Evolutionary conservation across 2,888 invertebrate species (phyloP).

Genomic region (Conus canariensis): DNA sequence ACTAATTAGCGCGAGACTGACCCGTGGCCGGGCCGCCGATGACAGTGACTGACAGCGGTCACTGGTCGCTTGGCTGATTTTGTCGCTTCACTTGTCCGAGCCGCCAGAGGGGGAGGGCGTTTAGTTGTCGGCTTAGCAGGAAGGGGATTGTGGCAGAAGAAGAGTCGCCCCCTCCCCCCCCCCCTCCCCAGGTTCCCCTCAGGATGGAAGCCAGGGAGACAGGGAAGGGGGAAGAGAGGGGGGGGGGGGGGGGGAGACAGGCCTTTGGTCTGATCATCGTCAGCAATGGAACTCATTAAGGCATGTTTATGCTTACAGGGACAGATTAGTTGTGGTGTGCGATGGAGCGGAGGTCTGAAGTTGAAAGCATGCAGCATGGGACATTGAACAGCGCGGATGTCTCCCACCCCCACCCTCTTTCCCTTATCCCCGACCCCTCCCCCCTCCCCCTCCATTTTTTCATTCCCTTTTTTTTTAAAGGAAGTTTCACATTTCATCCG

Average conservation of each 20-base stretch:
- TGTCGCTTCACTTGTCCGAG: conserved; percentile 28
- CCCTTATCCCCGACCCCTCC: background rate
- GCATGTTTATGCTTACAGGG: conserved; percentile 16
- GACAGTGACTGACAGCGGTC: conserved; percentile 38
- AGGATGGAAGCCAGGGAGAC: background rate
- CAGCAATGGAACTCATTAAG: conserved; percentile 30
- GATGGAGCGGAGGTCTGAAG: conserved; percentile 16
- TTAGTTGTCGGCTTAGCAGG: conserved; percentile 28
- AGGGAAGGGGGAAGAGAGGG: background rate
- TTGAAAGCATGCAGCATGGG: conserved; percentile 22
- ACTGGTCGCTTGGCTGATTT: conserved; percentile 17
- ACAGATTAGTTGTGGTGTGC: conserved; percentile 14
- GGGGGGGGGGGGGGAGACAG: background rate
- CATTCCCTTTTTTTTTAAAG: background rate
- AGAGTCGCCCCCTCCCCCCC: background rate
- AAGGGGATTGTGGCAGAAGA: background rate
- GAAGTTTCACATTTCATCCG: conserved; percentile 16
- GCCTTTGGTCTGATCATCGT: conserved; percentile 1
- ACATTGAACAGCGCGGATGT: background rate
- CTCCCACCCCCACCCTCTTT: background rate
- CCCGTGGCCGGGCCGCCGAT: conserved; percentile 33
- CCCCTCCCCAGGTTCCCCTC: background rate
- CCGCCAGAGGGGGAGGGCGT: conserved; percentile 2
- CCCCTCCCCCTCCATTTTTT: background rate
- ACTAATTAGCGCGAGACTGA: conserved; percentile 39